A percentile compares a stretch with the other conserved stretches of the same genome.
Conservation (phyloP, 1,140 invertebrate species). For the Panonychus citri region DNA sequence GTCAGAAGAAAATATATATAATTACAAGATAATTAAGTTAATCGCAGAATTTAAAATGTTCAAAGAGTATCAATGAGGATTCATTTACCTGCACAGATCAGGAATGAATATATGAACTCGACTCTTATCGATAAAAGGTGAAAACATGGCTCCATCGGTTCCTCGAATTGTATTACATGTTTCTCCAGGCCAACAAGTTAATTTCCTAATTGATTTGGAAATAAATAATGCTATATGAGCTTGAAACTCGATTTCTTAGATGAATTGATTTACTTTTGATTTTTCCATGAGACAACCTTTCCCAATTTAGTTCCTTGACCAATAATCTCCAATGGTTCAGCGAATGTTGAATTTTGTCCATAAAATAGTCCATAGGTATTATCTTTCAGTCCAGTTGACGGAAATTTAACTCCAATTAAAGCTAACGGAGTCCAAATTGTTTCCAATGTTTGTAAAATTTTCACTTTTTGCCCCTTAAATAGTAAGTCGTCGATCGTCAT, state of each 20-base stretch:
- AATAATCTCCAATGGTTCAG: conserved; percentile 9
- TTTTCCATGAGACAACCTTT: background rate
- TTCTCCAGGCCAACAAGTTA: too few species aligned
- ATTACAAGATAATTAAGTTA: too few species aligned
- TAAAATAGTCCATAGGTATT: conserved; percentile 11
- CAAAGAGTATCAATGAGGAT: too few species aligned
- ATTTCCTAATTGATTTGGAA: too few species aligned
- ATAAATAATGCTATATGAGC: too few species aligned
- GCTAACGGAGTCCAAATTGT: background rate
- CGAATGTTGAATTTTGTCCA: conserved; percentile 5
- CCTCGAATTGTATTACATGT: conserved; percentile 17
- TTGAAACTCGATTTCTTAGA: too few species aligned
- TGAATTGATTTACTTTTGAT: background rate
- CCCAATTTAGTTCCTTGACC: background rate
- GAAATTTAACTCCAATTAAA: conserved; percentile 3
- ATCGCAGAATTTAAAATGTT: too few species aligned
- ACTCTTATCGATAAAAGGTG: conserved; percentile 12
- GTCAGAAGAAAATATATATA: too few species aligned
- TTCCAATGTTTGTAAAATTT: conserved; percentile 8
- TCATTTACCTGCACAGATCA: too few species aligned
- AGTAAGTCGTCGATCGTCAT: background rate
- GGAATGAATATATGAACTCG: too few species aligned
- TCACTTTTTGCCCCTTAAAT: background rate
- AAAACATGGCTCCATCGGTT: conserved; percentile 19
- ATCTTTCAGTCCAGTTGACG: conserved; percentile 2